Base-by-base conservation (phyloP, 2,888 invertebrate genomes). In the Ischnus inquisitorius region DNA sequence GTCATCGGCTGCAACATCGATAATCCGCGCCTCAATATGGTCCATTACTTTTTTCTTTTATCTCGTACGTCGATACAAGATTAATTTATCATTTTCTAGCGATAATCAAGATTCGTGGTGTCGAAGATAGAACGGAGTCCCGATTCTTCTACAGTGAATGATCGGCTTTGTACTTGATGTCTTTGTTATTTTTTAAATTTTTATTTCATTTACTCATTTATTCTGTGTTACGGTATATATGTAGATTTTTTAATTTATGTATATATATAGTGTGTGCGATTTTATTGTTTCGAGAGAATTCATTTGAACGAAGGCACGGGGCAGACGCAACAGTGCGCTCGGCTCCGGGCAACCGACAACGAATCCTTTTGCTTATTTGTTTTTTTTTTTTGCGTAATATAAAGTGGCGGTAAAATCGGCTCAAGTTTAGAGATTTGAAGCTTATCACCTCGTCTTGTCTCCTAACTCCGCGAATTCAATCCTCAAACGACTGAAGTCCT, bases 261-360 rank as follows among this genome's bases (percentile, higher is more conserved):
- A 34, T 34, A 34, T 34, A 34, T 34, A 34, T 34, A 34, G 10
- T 46, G 46, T 48, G 60, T 77, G 72, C 12, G 46, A 46, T 68
- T n/a, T n/a, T 68, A 78, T 64, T 68, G 41, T 80, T 64, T 65
- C 69, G 64, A 78, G 74, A 28, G 69, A 71, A 75, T 75, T 79
- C 54, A 54, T 74, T 77, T 74, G 67, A 80, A 83, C 79, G 68
- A 84, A 86, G 82, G 86, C 86, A 83, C 76, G 84, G 76, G 34
- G 76, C 78, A 85, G 77, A 79, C 64, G 69, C 69, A 74, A 75
- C 34, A 57, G 57, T 78, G 69, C 68, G 22, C 28, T 81, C 71
- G 74, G 64, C 80, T 46, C 71, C 46, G 60, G 75, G 60, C 82
- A 83, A 83, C 78, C 84, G 82, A 83, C 82, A 74, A 72, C 75